Conservation (phyloP, 2,797 vertebrate genomes). For the Austrolebias charrua region DNA sequence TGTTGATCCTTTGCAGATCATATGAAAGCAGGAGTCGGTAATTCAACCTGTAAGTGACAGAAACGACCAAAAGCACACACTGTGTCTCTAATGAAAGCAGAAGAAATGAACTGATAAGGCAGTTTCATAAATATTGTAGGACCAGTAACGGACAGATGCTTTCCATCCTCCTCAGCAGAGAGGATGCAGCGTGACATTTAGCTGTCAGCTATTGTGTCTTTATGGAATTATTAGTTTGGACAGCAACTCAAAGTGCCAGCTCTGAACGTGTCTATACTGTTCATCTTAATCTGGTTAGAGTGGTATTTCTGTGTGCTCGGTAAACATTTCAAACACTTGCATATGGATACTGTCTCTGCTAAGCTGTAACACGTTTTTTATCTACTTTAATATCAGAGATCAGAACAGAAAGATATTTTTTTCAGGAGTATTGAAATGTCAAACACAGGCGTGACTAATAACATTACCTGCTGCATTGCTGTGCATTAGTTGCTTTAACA, state of each 20-base stretch:
- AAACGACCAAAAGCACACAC: not conserved
- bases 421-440: not conserved
- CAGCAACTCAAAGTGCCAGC: not conserved
- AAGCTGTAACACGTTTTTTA: not conserved
- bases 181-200: not conserved
- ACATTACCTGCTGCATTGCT: slow-evolving; percentile 16
- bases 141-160: not conserved
- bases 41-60: not conserved
- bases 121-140: slow-evolving; percentile 21
- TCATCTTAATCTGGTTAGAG: not conserved
- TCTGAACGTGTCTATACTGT: not conserved
- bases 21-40: not conserved
- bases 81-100: not conserved
- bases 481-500: slow-evolving; percentile 7
- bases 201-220: not conserved
- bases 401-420: not conserved
- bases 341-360: not conserved
- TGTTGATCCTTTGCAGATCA: not conserved
- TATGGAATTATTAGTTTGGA: not conserved
- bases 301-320: not conserved
- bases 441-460: slow-evolving; percentile 12
- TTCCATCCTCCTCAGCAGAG: not conserved
- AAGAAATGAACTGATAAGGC: slow-evolving; percentile 23
- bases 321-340: not conserved
- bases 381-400: not conserved